Evolutionary conservation across 2,888 invertebrate species (phyloP), one percentile per base, ranked within the genome.

Genomic region (Nysson spinosus): DNA sequence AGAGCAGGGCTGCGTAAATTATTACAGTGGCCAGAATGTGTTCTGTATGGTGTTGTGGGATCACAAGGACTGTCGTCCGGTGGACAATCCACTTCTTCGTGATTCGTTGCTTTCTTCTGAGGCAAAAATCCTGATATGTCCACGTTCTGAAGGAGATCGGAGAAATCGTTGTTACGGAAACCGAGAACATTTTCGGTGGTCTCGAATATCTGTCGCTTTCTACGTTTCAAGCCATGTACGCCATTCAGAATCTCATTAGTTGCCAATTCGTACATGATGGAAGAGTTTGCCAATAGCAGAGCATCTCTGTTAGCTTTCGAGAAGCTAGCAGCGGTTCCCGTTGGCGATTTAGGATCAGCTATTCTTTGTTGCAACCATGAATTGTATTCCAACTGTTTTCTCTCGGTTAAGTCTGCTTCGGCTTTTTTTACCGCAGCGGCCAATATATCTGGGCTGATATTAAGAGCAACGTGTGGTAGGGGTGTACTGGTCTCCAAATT

Each of bases 221-320:
- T 75, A 60, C 94, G 90, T 56, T 89, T 65, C 11, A 85, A 46
- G 0, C 83, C 83, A n/a, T 85, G 83, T 1, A 78, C 66, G 0
- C 92, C 91, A 80, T 94, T 94, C 7, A 96, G 87, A 19, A 96
- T 92, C 88, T 96, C 95, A 77, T 95, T 94, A 0, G 96, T 96
- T 0, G 96, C 94, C 67, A 95, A 92, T 85, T 97, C 96, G 57
- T 94, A 92, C 79, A 96, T 91, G 6, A 96, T 89, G 0, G 96
- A 97, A 0, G 94, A 93, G 80, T 97, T 97, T 6, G 96, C 95
- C 19, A 96, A 87, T 61, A 93, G 90, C 5, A 96, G 86, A 0
- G 97, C 95, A 79, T 94, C 93, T 83, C 92, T 91, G 85, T 95
- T 96, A 17, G 96, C 96, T 81, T 96, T 96, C 55, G 95, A 95